These are phyloP conservation scores for Macrotis lagotis DNA, from an alignment of 2,113 vertebrate species.

Conservation along the genomic window DNA sequence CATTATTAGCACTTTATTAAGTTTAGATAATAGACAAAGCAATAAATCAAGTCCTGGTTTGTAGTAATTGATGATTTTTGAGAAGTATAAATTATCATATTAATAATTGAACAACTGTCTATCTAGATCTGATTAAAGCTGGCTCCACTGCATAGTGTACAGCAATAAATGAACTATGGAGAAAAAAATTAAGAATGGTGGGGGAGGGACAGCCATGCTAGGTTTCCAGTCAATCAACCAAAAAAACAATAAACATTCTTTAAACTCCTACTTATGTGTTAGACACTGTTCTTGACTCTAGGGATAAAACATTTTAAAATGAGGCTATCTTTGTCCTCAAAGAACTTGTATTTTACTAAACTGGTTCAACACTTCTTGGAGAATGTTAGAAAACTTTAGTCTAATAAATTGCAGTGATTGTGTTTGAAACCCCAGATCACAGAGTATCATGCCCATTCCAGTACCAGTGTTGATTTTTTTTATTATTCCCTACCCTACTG, in stretches of 20 bases:
- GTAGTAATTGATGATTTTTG: not conserved
- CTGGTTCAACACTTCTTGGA: not conserved
- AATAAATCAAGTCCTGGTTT: not conserved
- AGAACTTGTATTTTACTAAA: not conserved
- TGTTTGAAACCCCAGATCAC: not conserved
- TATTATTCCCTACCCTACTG: not conserved
- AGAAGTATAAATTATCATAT: not conserved
- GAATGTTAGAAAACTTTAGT: not conserved
- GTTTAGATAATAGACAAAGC: not conserved
- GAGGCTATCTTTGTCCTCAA: not conserved
- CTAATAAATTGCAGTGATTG: not conserved
- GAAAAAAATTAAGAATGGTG: not conserved
- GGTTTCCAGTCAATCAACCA: too few species aligned
- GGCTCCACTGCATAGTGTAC: not conserved
- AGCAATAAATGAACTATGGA: not conserved
- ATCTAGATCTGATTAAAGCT: not conserved
- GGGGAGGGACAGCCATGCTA: too few species aligned
- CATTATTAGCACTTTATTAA: not conserved
- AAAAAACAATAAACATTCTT: too few species aligned
- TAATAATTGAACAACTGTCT: not conserved
- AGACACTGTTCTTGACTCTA: not conserved
- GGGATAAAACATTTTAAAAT: not conserved
- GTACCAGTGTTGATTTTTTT: not conserved
- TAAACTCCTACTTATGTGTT: not conserved
- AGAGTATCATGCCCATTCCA: not conserved